Evolutionary conservation across 2,797 vertebrate species (phyloP), one percentile per base, ranked within the genome.

Genomic region (Pempheris klunzingeri): DNA sequence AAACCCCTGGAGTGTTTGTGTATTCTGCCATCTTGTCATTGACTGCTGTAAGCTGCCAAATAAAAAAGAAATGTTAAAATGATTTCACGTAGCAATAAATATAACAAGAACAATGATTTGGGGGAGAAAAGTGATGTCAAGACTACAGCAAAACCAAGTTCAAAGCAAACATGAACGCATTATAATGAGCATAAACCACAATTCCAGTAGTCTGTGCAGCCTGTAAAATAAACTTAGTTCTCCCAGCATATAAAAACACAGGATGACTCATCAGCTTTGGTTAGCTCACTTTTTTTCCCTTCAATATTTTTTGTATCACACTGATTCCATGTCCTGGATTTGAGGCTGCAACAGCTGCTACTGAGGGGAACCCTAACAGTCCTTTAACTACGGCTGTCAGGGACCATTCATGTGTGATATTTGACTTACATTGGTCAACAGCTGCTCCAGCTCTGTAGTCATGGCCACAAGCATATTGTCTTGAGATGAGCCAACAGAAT

Each of bases 11-110:
- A 0, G 94, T 96, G 54, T 93, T 97, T 58, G 94, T 95, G 75
- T 97, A 98, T 65, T 98, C 98, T 22, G 96, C 96, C 98, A 99
- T 98, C 93, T 97, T 98, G 92, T 98, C 96, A 52, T 98, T 98
- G 57, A 98, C 92, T 22, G 94, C 94, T 14, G 95, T 96, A 3
- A 99, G 96, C 97, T 99, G 66, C 8, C 34, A 87, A 52, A 28
- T n/a, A 62, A 65, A 57, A 44, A 3, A 58, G 0, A 59, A 10
- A 5, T n/a, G n/a, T n/a, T n/a, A 22, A 26, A 65, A 24, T 66
- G 4, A 55, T 38, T 53, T 57, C 3, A 62, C 38, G 32, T 3
- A 24, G 10, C 1, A 30, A 74, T 12, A 52, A 47, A 55, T 20
- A 34, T 6, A 32, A 32, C 30, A 32, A 32, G 6, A 54, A 41